Percentiles rank a stretch among this genome's conserved stretches.
Evolutionary conservation across 1,140 invertebrate genomes (phyloP).

Genomic region (Penaeus japonicus): DNA sequence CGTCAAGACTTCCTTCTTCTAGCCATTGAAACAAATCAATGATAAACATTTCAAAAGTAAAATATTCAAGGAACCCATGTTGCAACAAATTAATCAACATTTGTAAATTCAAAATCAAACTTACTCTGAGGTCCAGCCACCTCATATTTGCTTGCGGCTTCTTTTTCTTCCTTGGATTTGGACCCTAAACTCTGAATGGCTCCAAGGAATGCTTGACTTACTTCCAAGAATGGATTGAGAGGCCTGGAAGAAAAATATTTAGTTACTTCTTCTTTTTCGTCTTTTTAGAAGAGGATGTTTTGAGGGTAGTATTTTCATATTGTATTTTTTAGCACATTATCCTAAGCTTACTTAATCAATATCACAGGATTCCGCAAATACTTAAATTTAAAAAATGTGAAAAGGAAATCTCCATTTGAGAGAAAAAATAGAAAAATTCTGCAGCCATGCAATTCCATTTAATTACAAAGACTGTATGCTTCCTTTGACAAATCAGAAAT

Average conservation of each 20-base stretch:
- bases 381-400: too few relatives aligned
- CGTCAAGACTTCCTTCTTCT: too few relatives aligned
- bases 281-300: too few relatives aligned
- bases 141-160: conserved; percentile 45
- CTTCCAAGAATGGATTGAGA: conserved; percentile 42
- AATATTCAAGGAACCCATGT: not conserved
- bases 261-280: too few relatives aligned
- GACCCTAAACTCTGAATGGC: conserved; percentile 48
- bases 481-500: not conserved
- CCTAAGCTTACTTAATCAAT: too few relatives aligned
- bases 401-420: too few relatives aligned
- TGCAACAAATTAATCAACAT: not conserved
- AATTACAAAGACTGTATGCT: too few relatives aligned
- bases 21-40: not conserved
- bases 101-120: not conserved
- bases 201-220: conserved; percentile 45
- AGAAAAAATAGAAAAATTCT: too few relatives aligned
- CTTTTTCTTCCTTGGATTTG: not conserved
- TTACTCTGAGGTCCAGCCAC: conserved; percentile 52
- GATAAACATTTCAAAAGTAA: not conserved
- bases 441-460: too few relatives aligned
- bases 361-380: too few relatives aligned
- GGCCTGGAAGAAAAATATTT: conserved; percentile 22
- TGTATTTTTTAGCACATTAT: too few relatives aligned
- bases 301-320: too few relatives aligned